Evolutionary conservation across 2,113 vertebrate species (phyloP).

Genomic region (Campylorhamphus procurvoides): DNA sequence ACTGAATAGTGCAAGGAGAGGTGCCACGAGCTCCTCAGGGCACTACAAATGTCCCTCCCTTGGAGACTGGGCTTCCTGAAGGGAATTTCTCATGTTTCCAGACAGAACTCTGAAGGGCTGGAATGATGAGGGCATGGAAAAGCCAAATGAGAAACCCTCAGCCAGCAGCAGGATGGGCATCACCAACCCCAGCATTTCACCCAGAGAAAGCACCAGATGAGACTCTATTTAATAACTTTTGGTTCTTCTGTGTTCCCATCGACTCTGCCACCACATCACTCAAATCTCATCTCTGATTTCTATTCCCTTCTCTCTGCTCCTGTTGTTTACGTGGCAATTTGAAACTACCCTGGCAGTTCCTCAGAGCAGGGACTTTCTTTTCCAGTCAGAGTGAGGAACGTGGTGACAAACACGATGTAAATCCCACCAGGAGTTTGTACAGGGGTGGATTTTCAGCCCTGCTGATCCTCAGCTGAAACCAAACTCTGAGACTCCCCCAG

Average conservation of each 20-base stretch:
- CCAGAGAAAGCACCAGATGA: not conserved
- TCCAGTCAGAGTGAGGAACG: not conserved
- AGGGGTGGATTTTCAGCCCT: not conserved
- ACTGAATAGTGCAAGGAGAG: not conserved
- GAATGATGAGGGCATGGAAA: not conserved
- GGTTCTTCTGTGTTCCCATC: not conserved
- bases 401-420: fast-evolving
- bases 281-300: not conserved
- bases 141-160: not conserved
- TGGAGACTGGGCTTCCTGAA: not conserved
- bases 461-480: fast-evolving
- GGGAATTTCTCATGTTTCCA: not conserved
- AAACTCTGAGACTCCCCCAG: not conserved
- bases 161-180: not conserved
- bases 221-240: not conserved
- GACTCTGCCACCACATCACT: not conserved
- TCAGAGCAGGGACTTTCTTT: not conserved
- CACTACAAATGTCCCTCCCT: not conserved
- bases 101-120: not conserved
- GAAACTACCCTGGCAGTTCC: not conserved
- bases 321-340: not conserved
- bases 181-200: not conserved
- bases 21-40: not conserved
- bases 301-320: not conserved
- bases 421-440: not conserved